Percentiles rank a stretch among this genome's conserved stretches.
phyloP scores from a whole-genome alignment of 1,140 invertebrate genomes.

The Odontomachus brunneus region DNA sequence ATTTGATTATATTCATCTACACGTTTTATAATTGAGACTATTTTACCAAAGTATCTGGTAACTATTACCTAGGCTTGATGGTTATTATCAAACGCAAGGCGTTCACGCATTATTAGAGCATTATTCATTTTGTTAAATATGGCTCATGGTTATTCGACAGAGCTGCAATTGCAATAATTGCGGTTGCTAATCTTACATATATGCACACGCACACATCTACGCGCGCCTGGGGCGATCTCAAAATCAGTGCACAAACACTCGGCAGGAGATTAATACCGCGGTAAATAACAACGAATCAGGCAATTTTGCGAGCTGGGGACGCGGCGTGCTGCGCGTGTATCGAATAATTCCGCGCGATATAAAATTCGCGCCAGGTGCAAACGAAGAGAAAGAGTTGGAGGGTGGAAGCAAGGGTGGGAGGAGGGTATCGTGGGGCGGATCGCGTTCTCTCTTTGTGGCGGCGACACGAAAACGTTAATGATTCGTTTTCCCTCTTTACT shows the following conservation, averaged over 20 bases:
- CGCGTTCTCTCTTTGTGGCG: slow-evolving; percentile 1
- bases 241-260: neutral
- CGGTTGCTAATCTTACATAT: neutral
- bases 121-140: too few species aligned
- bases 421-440: neutral
- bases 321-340: neutral
- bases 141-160: neutral
- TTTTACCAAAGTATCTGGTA: too few species aligned
- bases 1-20: too few species aligned
- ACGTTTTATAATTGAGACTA: too few species aligned
- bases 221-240: neutral
- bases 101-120: too few species aligned
- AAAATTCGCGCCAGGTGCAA: slow-evolving; percentile 13
- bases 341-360: slow-evolving; percentile 38
- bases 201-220: too few species aligned
- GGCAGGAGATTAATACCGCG: slow-evolving; percentile 35
- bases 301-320: slow-evolving; percentile 53
- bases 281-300: slow-evolving; percentile 57
- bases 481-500: slow-evolving; percentile 15
- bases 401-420: neutral
- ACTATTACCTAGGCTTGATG: too few species aligned
- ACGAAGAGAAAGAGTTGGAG: too few species aligned
- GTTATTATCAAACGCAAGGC: too few species aligned
- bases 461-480: slow-evolving; percentile 39
- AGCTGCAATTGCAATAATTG: slow-evolving; percentile 15